Base-by-base conservation (phyloP, 2,113 vertebrate genomes). In the Psittacara wagleri region DNA sequence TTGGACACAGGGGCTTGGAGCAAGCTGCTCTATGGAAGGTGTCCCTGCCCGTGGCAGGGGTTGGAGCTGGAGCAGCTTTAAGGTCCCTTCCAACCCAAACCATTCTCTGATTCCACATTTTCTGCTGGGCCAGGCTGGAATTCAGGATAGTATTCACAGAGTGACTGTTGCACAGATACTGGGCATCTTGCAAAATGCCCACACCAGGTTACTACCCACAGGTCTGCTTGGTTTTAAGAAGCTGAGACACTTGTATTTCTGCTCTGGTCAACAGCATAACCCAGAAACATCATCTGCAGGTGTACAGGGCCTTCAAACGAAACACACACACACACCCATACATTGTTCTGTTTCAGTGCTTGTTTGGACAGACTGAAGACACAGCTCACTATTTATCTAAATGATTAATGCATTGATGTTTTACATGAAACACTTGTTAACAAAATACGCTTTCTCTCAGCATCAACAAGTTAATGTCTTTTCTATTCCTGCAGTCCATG, bases 281-380 rank as follows among this genome's bases (percentile, higher is more conserved):
- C 13, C 35, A 49, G 51, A 82, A 29, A 46, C 22, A 39, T 25
- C 17, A 72, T 10, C 31, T 61, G 22, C 46, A 64, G 51, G 25
- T 24, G 19, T 31, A 54, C 10, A 31, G 23, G 33, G 12, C 27
- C 52, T 68, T 78, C 23, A 43, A 80, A 68, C 7, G 15, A n/a
- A 35, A 27, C 29, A 5, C 17, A 5, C 23, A 2, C 31, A 1
- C 11, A 8, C 20, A 13, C 17, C 20, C 16, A 3, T 16, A 31
- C n/a, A 17, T 44, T 46, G 24, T n/a, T 77, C 39, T 77, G 0
- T 13, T 67, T 67, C 59, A 20, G 22, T 57, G 43, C 35, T 72
- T 44, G 27, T 72, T 57, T 72, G 51, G n/a, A 49, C 57, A 84
- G 51, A 61, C 29, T 17, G 25, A 72, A 44, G 44, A 11, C 52